Percentiles rank a stretch among this genome's conserved stretches.
Conservation (phyloP, 2,888 invertebrate genomes). For the Eumerus sabulonum region DNA sequence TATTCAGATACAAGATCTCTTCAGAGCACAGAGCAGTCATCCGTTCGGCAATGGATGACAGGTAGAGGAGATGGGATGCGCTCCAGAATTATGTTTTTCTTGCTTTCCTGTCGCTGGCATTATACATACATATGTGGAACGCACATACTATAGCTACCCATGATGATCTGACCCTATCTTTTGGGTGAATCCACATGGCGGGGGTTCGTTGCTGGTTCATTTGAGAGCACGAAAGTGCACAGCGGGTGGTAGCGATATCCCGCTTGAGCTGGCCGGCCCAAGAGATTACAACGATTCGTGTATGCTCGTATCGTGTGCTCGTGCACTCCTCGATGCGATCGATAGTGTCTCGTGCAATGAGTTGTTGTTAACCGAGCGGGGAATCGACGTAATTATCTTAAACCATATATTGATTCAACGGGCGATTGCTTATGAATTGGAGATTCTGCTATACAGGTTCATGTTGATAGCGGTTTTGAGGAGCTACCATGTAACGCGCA, state of each 20-base stretch:
- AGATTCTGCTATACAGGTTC: background rate
- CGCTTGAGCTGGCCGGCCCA: constrained; percentile 45
- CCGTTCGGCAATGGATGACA: constrained; percentile 18
- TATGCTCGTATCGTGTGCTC: constrained; percentile 34
- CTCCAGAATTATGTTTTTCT: constrained; percentile 43
- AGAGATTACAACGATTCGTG: constrained; percentile 39
- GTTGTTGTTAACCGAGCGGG: constrained; percentile 64
- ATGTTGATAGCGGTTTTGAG: too few species aligned
- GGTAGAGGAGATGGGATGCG: constrained; percentile 62
- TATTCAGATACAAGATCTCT: constrained; percentile 54
- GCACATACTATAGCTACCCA: constrained; percentile 50
- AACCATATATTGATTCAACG: constrained; percentile 65
- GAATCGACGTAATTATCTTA: constrained; percentile 65
- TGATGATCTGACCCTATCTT: constrained; percentile 63
- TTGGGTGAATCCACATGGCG: constrained; percentile 61
- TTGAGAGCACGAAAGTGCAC: constrained; percentile 32
- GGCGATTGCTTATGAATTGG: constrained; percentile 43
- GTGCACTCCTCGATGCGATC: constrained; percentile 43
- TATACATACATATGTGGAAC: constrained; percentile 45
- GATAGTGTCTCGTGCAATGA: constrained; percentile 41
- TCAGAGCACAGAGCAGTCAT: constrained; percentile 11
- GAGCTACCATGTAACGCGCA: too few species aligned
- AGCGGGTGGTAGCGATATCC: constrained; percentile 64
- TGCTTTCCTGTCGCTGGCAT: too few species aligned
- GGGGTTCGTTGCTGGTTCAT: constrained; percentile 64